Evolutionary conservation across 2,113 vertebrate species (phyloP), one percentile per base, ranked within the genome.

Genomic region (Dicaeum eximium): DNA sequence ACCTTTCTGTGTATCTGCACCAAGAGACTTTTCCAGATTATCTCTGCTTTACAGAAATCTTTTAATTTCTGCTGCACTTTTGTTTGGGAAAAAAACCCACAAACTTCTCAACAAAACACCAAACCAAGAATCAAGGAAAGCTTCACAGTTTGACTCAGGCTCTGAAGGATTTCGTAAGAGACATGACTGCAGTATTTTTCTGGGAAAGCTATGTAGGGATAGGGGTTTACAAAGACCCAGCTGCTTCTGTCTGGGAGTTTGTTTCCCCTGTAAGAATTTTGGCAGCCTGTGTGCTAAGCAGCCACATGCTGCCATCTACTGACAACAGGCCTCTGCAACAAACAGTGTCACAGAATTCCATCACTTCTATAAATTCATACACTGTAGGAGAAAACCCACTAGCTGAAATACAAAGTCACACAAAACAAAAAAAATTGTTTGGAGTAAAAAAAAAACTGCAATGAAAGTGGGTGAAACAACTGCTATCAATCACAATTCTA

Each of bases 271-370:
- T 13, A 33, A 37, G 31, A 58, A 6, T 79, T 93, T 74, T 45
- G 35, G 17, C n/a, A 17, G 57, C 7, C 23, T 38, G 15, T 4
- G 5, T 6, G 13, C 95, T 95, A 18, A 56, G 51, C 75, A 92
- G 98, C 95, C 94, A 65, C 89, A 95, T 98, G 97, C 97, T 98
- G 96, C 97, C 98, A 98, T 97, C 98, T 98, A 8, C 97, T 98
- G 98, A 78, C 93, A n/a, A 62, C 83, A 42, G 30, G 13, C 22
- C 71, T 44, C 67, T 38, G 25, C 28, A 47, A 64, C 75, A 53
- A 71, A 72, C 7, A 37, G 33, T 20, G 33, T 16, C 62, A 23
- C 62, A 15, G 33, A 60, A 33, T 31, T 45, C 15, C 13, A 5
- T 2, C 35, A 10, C 5, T 30, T 24, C 21, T 57, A 50, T 42